These are phyloP conservation scores for Lycaon pictus DNA, from an alignment of 2,113 vertebrate genomes.

Conservation along the genomic window DNA sequence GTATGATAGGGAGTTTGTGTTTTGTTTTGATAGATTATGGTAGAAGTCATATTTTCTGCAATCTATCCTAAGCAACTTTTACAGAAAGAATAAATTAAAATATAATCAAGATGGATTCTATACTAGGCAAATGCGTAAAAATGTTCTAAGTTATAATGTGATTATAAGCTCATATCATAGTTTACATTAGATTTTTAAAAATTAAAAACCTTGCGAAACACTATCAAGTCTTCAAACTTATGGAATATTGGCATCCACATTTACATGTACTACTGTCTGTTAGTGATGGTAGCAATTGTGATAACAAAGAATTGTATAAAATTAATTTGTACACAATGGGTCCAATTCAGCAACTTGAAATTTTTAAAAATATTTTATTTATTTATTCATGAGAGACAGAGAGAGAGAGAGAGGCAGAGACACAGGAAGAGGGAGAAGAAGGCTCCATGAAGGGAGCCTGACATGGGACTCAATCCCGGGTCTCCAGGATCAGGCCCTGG, in stretches of 20 bases:
- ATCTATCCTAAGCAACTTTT: slow-evolving; percentile 25
- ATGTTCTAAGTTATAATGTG: not conserved
- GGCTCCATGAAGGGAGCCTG: no score
- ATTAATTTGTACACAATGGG: slow-evolving; percentile 34
- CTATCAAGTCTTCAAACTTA: not conserved
- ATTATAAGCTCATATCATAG: not conserved
- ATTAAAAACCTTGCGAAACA: not conserved
- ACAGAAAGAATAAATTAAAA: slow-evolving; percentile 40
- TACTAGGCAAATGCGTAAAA: not conserved
- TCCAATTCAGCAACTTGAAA: not conserved
- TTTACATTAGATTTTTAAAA: slow-evolving; percentile 39
- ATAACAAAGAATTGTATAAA: slow-evolving; percentile 22
- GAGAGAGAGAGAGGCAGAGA: no score
- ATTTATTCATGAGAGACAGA: no score
- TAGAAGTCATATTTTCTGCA: slow-evolving; percentile 40
- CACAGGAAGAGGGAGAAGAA: no score
- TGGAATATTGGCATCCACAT: not conserved
- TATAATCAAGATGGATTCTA: not conserved
- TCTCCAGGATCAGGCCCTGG: no score
- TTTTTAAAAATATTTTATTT: not conserved
- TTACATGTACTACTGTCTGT: not conserved
- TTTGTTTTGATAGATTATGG: slow-evolving; percentile 15
- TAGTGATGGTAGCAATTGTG: not conserved
- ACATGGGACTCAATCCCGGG: no score
- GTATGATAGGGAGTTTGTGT: not conserved